A percentile compares a stretch with the other conserved stretches of the same genome.
These are phyloP conservation scores for Acanthochromis polyacanthus DNA, from an alignment of 2,113 vertebrate genomes.

Conservation along the genomic window DNA sequence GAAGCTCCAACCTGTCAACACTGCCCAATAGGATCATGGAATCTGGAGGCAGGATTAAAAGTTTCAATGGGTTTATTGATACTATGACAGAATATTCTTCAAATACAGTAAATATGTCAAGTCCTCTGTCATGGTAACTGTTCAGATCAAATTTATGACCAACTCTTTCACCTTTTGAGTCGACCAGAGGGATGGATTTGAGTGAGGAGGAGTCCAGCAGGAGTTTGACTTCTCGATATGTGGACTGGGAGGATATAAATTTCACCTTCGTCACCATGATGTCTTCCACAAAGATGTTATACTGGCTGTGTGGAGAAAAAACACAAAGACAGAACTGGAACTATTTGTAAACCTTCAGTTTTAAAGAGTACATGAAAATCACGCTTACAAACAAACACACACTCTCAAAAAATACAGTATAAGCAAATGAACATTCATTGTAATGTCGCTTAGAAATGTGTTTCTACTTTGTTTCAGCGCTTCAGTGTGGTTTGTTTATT, in stretches of 20 bases:
- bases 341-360: background rate
- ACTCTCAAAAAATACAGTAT: background rate
- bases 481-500: no score
- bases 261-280: slow-evolving; percentile 95
- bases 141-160: background rate
- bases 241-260: slow-evolving; percentile 90
- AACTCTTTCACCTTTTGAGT: slow-evolving; percentile 86
- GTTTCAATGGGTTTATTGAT: no score
- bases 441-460: no score
- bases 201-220: slow-evolving; percentile 87
- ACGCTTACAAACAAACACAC: background rate
- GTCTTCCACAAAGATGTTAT: slow-evolving; percentile 95
- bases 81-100: no score
- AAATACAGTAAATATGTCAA: no score
- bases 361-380: no score
- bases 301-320: slow-evolving; percentile 87
- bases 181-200: slow-evolving; percentile 92
- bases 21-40: slow-evolving; percentile 95
- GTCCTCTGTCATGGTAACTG: no score
- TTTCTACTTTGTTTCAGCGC: no score
- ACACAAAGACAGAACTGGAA: background rate
- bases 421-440: no score
- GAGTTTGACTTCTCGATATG: slow-evolving; percentile 87
- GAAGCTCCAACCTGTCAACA: slow-evolving; percentile 90
- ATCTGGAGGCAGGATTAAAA: slow-evolving; percentile 69